These are phyloP conservation scores for Drosophila mettleri DNA, from an alignment of 2,888 invertebrate species.

Conservation along the genomic window DNA sequence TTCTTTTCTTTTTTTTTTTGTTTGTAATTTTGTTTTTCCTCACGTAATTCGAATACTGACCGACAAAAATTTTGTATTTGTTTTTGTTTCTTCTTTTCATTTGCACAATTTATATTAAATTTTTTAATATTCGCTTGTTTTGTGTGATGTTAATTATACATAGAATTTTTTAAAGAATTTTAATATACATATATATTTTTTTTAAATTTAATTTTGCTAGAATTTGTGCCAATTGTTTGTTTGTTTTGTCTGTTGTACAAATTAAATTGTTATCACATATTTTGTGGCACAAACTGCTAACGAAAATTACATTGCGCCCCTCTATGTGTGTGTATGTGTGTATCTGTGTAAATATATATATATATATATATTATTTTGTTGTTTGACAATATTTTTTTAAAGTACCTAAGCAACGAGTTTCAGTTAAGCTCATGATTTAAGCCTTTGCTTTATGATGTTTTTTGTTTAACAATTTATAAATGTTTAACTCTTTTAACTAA, in stretches of 20 bases:
- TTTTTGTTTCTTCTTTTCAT: conserved; percentile 21
- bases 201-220: conserved; percentile 40
- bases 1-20: conserved; percentile 25
- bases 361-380: neutral
- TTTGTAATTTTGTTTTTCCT: conserved; percentile 44
- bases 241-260: conserved; percentile 57
- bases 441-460: conserved; percentile 33
- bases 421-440: conserved; percentile 61
- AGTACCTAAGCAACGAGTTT: conserved; percentile 64
- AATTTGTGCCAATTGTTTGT: conserved; percentile 66
- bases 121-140: conserved; percentile 59
- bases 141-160: conserved; percentile 25
- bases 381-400: conserved; percentile 30
- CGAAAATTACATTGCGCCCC: conserved; percentile 65
- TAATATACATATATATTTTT: neutral
- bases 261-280: conserved; percentile 74
- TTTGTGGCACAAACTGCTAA: conserved; percentile 77
- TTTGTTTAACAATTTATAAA: conserved; percentile 48
- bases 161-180: conserved; percentile 15
- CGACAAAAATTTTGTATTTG: conserved; percentile 66
- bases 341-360: conserved; percentile 2
- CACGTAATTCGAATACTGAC: conserved; percentile 77
- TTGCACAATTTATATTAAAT: conserved; percentile 39
- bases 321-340: conserved; percentile 44
- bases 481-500: conserved; percentile 18